A percentile compares a stretch with the other conserved stretches of the same genome.
Evolutionary conservation across 2,113 vertebrate genomes (phyloP).

Genomic region (Phrynocephalus versicolor): DNA sequence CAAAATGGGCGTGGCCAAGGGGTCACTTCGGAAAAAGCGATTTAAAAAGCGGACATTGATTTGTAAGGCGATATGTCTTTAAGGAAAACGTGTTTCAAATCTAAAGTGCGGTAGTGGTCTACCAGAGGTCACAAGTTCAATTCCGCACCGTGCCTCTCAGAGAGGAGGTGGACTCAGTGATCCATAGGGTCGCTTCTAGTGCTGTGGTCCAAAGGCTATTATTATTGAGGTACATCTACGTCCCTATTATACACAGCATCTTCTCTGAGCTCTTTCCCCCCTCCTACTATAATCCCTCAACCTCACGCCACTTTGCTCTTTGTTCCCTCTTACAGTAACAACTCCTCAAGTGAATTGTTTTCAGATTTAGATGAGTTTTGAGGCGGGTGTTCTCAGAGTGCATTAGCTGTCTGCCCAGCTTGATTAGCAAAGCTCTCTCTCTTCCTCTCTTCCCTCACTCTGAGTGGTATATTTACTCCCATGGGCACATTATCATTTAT

Average conservation of each 20-base stretch:
- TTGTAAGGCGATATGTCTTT: too few relatives aligned
- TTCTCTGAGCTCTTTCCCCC: constrained; percentile 49
- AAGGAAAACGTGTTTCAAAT: background rate
- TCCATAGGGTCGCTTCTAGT: too few relatives aligned
- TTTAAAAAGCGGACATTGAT: too few relatives aligned
- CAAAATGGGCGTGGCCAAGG: too few relatives aligned
- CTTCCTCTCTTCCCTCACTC: constrained; percentile 11
- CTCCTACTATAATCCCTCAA: constrained; percentile 36
- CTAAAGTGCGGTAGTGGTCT: background rate
- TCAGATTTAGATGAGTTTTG: constrained; percentile 64
- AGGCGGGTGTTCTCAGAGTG: constrained; percentile 50
- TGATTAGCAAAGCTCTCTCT: constrained; percentile 69
- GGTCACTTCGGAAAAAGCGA: too few relatives aligned
- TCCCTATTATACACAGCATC: background rate
- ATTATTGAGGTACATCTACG: too few relatives aligned
- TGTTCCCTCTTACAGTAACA: constrained; percentile 64
- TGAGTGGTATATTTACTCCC: constrained; percentile 70
- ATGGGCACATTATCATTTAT: constrained; percentile 69
- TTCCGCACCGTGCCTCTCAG: too few relatives aligned
- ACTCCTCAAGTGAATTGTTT: constrained; percentile 54
- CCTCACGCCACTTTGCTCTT: constrained; percentile 46
- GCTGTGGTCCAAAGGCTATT: too few relatives aligned
- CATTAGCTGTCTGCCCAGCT: constrained; percentile 53
- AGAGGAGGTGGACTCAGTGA: too few relatives aligned
- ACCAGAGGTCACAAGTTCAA: too few relatives aligned